phyloP scores from a whole-genome alignment of 2,113 vertebrate species.

The Prunella himalayana region DNA sequence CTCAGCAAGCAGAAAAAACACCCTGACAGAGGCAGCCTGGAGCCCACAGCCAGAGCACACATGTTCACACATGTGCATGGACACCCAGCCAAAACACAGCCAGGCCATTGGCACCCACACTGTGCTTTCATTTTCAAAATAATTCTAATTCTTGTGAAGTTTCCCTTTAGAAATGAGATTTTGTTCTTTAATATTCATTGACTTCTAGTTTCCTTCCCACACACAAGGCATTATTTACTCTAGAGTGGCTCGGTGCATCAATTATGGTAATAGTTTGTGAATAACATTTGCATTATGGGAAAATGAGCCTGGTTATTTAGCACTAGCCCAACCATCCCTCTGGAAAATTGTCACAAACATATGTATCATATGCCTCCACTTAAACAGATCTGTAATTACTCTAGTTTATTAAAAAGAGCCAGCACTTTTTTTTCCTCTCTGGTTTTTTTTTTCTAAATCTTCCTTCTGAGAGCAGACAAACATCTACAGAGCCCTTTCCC shows the following conservation, averaged over 20 bases:
- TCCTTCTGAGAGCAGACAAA: neutral
- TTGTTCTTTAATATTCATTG: conserved; percentile 77
- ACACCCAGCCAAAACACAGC: neutral
- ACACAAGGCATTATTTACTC: conserved; percentile 75
- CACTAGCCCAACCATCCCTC: conserved; percentile 63
- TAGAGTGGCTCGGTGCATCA: conserved; percentile 74
- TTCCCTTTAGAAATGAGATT: conserved; percentile 67
- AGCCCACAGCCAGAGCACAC: fast-evolving
- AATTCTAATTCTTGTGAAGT: conserved; percentile 48
- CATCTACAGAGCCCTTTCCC: neutral
- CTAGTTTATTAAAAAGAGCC: conserved; percentile 21
- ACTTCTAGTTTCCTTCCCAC: conserved; percentile 71
- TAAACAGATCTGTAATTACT: conserved; percentile 62
- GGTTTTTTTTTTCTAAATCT: neutral
- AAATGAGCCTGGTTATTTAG: conserved; percentile 72
- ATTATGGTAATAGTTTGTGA: conserved; percentile 79
- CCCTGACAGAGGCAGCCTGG: neutral
- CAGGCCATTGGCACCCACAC: neutral
- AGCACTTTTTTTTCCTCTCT: fast-evolving
- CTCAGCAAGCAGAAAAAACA: neutral
- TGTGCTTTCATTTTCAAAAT: conserved; percentile 4
- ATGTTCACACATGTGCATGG: fast-evolving
- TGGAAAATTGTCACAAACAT: conserved; percentile 76
- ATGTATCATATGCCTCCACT: conserved; percentile 65
- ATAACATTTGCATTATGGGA: conserved; percentile 75